Percentiles rank a stretch among this genome's conserved stretches.
Evolutionary conservation across 2,797 vertebrate species (phyloP).

Genomic region (Gouania willdenowi): DNA sequence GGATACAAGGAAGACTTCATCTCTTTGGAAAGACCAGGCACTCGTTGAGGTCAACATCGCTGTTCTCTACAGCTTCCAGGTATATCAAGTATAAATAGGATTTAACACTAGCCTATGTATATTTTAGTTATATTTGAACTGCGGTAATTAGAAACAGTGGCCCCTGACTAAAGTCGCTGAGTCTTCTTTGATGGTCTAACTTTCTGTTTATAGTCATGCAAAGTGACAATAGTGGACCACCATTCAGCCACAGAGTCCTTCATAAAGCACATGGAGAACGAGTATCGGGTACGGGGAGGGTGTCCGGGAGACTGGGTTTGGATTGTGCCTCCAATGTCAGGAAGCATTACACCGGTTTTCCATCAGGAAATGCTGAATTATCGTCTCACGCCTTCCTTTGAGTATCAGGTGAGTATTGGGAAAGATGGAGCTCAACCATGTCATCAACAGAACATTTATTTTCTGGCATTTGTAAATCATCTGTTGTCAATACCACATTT

Average conservation of each 20-base stretch:
- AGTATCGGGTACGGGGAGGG: slow-evolving; percentile 90
- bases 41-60: slow-evolving; percentile 98
- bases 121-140: too few relatives aligned
- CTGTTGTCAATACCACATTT: too few relatives aligned
- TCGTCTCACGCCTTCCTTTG: slow-evolving; percentile 93
- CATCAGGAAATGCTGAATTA: slow-evolving; percentile 99
- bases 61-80: slow-evolving; percentile 95
- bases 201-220: slow-evolving; percentile 75
- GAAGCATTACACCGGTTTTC: slow-evolving; percentile 96
- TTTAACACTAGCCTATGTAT: too few relatives aligned
- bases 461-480: too few relatives aligned
- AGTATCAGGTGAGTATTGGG: slow-evolving; percentile 97
- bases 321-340: slow-evolving; percentile 98
- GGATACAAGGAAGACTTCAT: slow-evolving; percentile 94
- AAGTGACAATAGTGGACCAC: slow-evolving; percentile 98
- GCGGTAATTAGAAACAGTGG: too few relatives aligned
- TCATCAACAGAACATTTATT: too few relatives aligned
- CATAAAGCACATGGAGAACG: slow-evolving; percentile 99
- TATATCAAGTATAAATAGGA: too few relatives aligned
- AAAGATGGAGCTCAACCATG: too few relatives aligned
- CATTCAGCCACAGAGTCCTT: slow-evolving; percentile 98
- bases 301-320: slow-evolving; percentile 98
- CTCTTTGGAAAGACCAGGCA: slow-evolving; percentile 96
- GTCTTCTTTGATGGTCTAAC: background rate
- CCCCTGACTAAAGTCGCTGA: too few relatives aligned